phyloP scores from a whole-genome alignment of 2,888 invertebrate genomes.

The Smittia sp. region DNA sequence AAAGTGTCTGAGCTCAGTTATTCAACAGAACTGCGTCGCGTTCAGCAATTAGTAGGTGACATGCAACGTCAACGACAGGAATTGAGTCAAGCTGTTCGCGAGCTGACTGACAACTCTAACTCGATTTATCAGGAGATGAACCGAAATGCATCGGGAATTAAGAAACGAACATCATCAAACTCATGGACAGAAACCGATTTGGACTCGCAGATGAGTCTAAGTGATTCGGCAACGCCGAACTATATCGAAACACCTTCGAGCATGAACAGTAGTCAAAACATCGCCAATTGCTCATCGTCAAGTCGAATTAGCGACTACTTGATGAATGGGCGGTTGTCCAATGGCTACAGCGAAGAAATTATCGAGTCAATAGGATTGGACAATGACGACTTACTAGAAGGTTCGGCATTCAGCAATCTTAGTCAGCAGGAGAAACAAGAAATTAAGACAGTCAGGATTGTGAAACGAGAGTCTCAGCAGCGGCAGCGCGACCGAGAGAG shows the following conservation, averaged over 20 bases:
- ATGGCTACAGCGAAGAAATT: conserved; percentile 36
- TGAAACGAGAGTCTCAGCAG: conserved; percentile 86
- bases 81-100: conserved; percentile 79
- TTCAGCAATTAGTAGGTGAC: conserved; percentile 81
- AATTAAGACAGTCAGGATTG: conserved; percentile 89
- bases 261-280: conserved; percentile 44
- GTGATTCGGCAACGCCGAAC: conserved; percentile 58
- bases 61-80: conserved; percentile 82
- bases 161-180: conserved; percentile 64
- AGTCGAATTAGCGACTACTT: conserved; percentile 48
- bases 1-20: not conserved
- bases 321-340: conserved; percentile 42
- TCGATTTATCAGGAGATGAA: conserved; percentile 62
- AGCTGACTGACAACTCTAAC: conserved; percentile 77
- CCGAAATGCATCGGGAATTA: conserved; percentile 47
- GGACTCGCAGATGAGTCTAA: conserved; percentile 54
- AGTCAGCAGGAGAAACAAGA: conserved; percentile 79
- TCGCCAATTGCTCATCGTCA: conserved; percentile 46
- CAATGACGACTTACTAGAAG: conserved; percentile 52
- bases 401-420: conserved; percentile 56
- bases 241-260: conserved; percentile 65
- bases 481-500: conserved; percentile 78
- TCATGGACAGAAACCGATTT: conserved; percentile 86
- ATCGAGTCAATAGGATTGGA: conserved; percentile 52
- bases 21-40: conserved; percentile 67